Conservation (phyloP, 2,888 invertebrate genomes). For the Limnephilus auricula region DNA sequence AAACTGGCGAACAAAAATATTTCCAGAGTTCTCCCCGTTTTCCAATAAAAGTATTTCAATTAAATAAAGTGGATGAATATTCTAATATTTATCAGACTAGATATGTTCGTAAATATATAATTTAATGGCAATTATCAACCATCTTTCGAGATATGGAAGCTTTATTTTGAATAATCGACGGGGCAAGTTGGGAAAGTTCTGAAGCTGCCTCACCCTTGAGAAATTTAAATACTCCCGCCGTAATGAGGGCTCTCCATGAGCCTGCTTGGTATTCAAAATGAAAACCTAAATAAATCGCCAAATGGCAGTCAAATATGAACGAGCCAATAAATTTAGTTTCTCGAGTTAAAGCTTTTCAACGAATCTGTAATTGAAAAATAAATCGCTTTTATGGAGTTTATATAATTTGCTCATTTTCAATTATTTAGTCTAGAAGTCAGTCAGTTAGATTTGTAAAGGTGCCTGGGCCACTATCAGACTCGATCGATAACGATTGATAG, state of each 20-base stretch:
- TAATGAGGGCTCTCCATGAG: conserved; percentile 43
- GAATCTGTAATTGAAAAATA: neutral
- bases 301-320: conserved; percentile 45
- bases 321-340: neutral
- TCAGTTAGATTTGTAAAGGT: neutral
- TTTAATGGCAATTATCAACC: neutral
- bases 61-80: neutral
- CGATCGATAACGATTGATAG: no score
- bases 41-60: neutral
- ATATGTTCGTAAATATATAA: neutral
- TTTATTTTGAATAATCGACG: conserved; percentile 52
- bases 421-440: neutral
- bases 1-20: no score
- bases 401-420: neutral
- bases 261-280: conserved; percentile 42
- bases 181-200: conserved; percentile 43
- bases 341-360: neutral
- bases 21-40: neutral
- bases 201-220: conserved; percentile 36
- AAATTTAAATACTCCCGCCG: conserved; percentile 51
- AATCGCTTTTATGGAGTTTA: neutral
- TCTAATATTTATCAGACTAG: neutral
- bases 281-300: conserved; percentile 32
- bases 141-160: neutral
- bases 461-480: no score